These are phyloP conservation scores for Eucera pruinosa DNA, from an alignment of 2,888 invertebrate species.

Conservation along the genomic window DNA sequence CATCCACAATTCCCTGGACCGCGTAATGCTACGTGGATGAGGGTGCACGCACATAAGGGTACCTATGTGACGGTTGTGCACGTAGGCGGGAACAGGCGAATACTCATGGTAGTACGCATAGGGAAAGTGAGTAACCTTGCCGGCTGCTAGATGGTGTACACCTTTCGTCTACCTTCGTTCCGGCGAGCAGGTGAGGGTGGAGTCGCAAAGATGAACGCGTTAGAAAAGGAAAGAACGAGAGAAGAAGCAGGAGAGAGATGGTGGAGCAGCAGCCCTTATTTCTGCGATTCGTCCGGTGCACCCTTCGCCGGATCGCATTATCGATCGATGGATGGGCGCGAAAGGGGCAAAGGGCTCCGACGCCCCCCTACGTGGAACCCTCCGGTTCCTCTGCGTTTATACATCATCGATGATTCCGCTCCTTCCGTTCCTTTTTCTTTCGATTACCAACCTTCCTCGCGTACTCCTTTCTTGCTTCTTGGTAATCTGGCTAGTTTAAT, in stretches of 20 bases:
- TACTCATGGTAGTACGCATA: constrained; percentile 63
- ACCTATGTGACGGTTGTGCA: constrained; percentile 11
- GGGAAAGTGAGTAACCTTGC: constrained; percentile 76
- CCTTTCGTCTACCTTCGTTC: constrained; percentile 66
- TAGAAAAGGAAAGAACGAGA: background rate
- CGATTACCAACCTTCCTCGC: background rate
- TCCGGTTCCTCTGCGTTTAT: constrained; percentile 8
- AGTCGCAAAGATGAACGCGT: constrained; percentile 52
- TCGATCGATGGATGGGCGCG: constrained; percentile 71
- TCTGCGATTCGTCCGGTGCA: constrained; percentile 72
- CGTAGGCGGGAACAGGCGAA: constrained; percentile 28
- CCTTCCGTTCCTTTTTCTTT: constrained; percentile 3
- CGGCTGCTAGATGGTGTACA: constrained; percentile 52
- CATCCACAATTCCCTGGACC: constrained; percentile 26
- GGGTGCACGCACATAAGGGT: constrained; percentile 30
- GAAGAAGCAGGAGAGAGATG: constrained; percentile 5
- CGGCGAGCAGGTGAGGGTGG: constrained; percentile 68
- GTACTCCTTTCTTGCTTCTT: constrained; percentile 5
- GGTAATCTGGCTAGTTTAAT: constrained; percentile 58
- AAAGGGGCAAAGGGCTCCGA: constrained; percentile 67
- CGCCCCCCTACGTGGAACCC: constrained; percentile 29
- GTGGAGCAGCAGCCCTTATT: constrained; percentile 65
- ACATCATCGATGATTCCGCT: constrained; percentile 34
- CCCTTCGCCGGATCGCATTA: constrained; percentile 73
- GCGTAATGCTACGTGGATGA: constrained; percentile 34